Conservation (phyloP, 2,797 vertebrate genomes). For the Crocidura indochinensis region DNA sequence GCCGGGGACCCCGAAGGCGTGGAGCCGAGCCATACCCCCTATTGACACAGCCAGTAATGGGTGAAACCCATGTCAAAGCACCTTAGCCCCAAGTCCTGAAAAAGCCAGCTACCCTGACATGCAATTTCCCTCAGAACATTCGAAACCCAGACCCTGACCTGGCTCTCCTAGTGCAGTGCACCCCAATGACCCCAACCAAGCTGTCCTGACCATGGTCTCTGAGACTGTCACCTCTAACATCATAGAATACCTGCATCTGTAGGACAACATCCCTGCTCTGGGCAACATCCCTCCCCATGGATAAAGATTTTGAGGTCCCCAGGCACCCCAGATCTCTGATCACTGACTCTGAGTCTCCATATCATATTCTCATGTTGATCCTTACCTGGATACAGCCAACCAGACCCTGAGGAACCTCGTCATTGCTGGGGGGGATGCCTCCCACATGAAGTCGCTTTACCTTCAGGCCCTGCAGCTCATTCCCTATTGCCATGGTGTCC, state of each 20-base stretch:
- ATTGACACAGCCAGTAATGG: conserved; percentile 68
- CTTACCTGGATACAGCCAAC: conserved; percentile 97
- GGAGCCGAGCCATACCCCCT: conserved; percentile 97
- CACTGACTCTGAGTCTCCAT: neutral
- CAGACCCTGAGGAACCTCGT: conserved; percentile 95
- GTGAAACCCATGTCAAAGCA: conserved; percentile 46
- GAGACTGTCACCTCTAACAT: neutral
- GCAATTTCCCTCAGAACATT: neutral
- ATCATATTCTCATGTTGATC: conserved; percentile 21
- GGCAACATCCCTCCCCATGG: neutral
- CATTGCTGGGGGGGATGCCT: conserved; percentile 93
- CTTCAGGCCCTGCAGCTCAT: conserved; percentile 97
- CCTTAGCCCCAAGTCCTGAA: conserved; percentile 23
- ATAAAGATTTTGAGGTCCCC: conserved; percentile 1
- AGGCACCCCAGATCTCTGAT: neutral
- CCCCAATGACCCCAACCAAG: neutral
- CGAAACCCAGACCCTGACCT: neutral
- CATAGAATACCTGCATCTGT: neutral
- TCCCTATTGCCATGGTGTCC: conserved; percentile 97
- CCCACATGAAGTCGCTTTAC: conserved; percentile 98
- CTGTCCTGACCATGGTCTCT: neutral
- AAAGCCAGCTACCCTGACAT: conserved; percentile 16
- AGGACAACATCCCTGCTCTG: neutral
- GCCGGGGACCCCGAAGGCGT: conserved; percentile 91
- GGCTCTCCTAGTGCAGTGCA: neutral